Conservation (phyloP, 2,113 vertebrate genomes). For the Thalassoma bifasciatum region DNA sequence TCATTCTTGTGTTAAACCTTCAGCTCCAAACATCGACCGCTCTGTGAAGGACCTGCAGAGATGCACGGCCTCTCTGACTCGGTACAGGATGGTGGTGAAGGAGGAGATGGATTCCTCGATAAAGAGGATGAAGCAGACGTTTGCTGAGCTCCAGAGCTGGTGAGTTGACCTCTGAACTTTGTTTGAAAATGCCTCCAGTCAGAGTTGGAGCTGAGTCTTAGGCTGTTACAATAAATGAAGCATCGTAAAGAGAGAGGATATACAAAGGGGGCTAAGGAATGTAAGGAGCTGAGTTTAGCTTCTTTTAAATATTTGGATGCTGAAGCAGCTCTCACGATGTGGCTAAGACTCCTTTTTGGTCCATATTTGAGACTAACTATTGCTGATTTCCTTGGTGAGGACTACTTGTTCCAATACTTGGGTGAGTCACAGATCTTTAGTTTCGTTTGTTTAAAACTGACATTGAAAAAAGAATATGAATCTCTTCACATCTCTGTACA, state of each 20-base stretch:
- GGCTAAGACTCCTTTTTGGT: no score
- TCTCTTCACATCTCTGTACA: no score
- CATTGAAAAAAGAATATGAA: no score
- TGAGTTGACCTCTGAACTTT: slow-evolving; percentile 52
- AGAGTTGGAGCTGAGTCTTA: not conserved
- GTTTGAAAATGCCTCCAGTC: not conserved
- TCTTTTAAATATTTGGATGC: no score
- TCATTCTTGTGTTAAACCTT: slow-evolving; percentile 55
- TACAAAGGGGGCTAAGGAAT: not conserved
- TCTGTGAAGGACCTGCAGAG: slow-evolving; percentile 97
- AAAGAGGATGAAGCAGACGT: slow-evolving; percentile 95
- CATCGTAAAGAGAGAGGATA: not conserved
- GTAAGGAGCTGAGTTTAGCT: not conserved
- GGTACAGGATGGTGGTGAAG: slow-evolving; percentile 94
- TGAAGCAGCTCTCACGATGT: no score
- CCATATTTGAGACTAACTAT: no score
- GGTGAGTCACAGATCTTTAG: no score
- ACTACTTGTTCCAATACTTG: no score
- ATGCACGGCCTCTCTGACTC: slow-evolving; percentile 92
- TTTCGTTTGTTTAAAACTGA: no score
- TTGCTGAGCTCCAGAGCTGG: slow-evolving; percentile 95
- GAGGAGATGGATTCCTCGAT: slow-evolving; percentile 97
- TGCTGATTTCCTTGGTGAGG: no score
- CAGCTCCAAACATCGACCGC: slow-evolving; percentile 94
- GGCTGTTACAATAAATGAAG: not conserved